phyloP scores from a whole-genome alignment of 2,113 vertebrate genomes.

The Sinocyclocheilus anophthalmus region DNA sequence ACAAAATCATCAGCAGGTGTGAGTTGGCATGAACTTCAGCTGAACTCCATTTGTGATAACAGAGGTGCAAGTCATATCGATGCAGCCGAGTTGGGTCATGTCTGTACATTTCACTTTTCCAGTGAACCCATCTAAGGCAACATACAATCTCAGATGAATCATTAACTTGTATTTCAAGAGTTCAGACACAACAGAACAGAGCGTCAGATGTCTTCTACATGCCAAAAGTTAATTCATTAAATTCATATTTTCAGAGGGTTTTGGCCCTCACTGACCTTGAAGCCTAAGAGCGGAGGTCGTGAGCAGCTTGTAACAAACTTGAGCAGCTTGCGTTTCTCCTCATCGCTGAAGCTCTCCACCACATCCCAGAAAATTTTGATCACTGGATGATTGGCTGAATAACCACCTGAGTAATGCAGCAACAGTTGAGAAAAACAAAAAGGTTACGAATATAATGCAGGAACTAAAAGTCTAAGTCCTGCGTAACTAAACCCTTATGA shows the following conservation, averaged over 20 bases:
- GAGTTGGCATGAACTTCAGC: slow-evolving; percentile 28
- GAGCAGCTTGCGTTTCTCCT: slow-evolving; percentile 94
- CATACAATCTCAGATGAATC: neutral
- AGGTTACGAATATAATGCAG: neutral
- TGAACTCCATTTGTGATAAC: slow-evolving; percentile 37
- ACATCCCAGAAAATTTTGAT: slow-evolving; percentile 97
- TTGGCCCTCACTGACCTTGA: slow-evolving; percentile 81
- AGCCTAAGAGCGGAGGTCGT: slow-evolving; percentile 93
- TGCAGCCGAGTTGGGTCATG: neutral
- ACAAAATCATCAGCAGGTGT: slow-evolving; percentile 2
- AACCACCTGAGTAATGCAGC: slow-evolving; percentile 80
- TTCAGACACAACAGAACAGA: slow-evolving; percentile 1
- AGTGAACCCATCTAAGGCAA: neutral
- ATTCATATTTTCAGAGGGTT: neutral
- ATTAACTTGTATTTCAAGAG: neutral
- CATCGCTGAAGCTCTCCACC: slow-evolving; percentile 95
- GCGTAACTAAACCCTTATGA: neutral
- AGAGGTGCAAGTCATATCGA: neutral
- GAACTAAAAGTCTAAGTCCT: neutral
- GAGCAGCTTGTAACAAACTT: slow-evolving; percentile 98
- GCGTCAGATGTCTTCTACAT: neutral
- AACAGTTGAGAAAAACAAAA: neutral
- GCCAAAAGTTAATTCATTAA: neutral
- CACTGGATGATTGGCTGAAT: slow-evolving; percentile 91
- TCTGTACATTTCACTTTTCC: slow-evolving; percentile 1